Evolutionary conservation across 2,797 vertebrate genomes (phyloP), one percentile per base, ranked within the genome.

Genomic region (Sebastolobus alascanus): DNA sequence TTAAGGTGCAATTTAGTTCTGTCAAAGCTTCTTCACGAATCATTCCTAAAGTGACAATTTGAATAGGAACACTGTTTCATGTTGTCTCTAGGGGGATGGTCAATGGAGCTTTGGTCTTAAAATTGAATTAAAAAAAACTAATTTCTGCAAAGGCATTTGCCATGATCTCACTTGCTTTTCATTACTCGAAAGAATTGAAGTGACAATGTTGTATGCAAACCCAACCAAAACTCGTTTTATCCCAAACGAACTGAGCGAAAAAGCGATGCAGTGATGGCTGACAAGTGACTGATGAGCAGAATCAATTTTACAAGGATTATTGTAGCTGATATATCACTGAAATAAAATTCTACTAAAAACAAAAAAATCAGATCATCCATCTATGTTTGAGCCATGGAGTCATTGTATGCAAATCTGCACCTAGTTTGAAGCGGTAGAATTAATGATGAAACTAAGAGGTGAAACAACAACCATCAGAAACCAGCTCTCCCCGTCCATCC

Each of bases 1-100:
- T 84, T 92, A 91, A 92, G 84, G 89, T 93, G 90, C 88, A 73
- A 52, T 81, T 82, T 43, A 66, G 35, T 54, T 63, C 22, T 6
- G 68, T 83, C 59, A 73, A 85, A 83, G 59, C 65, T 27, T 75
- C 63, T 68, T 8, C 7, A 72, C 1, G 1, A 59, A 75, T 74
- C 33, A 8, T 27, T 35, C 25, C 5, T 77, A 68, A 69, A 87
- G 52, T 35, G 74, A 64, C 63, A 55, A 35, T 68, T 73, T 58
- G 4, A 77, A 61, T 6, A 9, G 4, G 73, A 71, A 84, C 40
- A 16, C 6, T 72, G 46, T 68, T 43, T 38, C 9, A 20, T 67
- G 5, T 71, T 29, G 60, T 77, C 43, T 61, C 6, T 35, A 52
- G 18, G 1, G 16, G 43, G 61, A 18, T 31, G 72, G 71, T 46